Conservation (phyloP, 1,140 invertebrate genomes). For the Ceratina australensis region DNA sequence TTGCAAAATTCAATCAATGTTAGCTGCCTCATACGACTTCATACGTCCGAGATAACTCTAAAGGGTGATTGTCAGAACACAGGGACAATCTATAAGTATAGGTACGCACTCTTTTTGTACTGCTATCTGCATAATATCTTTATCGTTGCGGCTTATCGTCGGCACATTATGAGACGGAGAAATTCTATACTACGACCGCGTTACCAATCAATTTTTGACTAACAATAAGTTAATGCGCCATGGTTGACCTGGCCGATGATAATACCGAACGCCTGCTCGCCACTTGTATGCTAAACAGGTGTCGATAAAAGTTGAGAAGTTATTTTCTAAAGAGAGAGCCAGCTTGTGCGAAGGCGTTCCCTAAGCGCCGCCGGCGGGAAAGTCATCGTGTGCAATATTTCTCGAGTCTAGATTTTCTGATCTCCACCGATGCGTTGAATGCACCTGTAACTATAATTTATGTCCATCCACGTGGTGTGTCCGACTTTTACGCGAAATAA, state of each 20-base stretch:
- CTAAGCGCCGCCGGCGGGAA: conserved; percentile 3
- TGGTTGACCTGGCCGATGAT: background rate
- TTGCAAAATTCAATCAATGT: conserved; percentile 8
- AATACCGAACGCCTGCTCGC: background rate
- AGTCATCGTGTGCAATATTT: background rate
- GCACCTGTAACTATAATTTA: conserved; percentile 5
- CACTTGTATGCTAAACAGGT: conserved; percentile 41
- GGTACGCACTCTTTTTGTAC: background rate
- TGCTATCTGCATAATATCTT: conserved; percentile 36
- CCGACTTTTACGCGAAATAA: background rate
- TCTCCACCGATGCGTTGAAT: background rate
- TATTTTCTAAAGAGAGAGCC: conserved; percentile 3
- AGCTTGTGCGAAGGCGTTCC: background rate
- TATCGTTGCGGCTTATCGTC: conserved; percentile 16
- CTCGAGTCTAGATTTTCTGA: background rate
- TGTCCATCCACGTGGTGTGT: background rate
- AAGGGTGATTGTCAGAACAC: background rate
- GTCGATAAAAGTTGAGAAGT: conserved; percentile 23
- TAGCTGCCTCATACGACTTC: conserved; percentile 33
- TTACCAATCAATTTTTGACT: conserved; percentile 15
- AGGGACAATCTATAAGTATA: background rate
- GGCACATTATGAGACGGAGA: background rate
- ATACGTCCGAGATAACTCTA: conserved; percentile 16
- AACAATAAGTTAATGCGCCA: conserved; percentile 20
- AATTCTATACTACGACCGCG: background rate